These are phyloP conservation scores for Medauroidea extradentata DNA, from an alignment of 1,140 invertebrate species.

Conservation along the genomic window DNA sequence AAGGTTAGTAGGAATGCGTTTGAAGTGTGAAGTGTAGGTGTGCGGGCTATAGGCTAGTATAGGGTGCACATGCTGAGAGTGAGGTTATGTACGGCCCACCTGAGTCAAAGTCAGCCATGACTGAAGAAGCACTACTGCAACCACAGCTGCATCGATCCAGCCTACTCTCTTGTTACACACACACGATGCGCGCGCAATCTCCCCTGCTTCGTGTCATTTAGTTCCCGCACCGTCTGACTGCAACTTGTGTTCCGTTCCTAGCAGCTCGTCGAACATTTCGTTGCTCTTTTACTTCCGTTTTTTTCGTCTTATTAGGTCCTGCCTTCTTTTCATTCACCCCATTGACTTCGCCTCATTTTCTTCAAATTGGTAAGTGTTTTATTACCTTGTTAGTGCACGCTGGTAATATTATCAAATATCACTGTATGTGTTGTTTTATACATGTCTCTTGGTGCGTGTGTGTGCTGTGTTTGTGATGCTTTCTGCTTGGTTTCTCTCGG, in stretches of 20 bases:
- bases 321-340: constrained; percentile 18
- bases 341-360: constrained; percentile 17
- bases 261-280: constrained; percentile 19
- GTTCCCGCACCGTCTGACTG: constrained; percentile 21
- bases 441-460: neutral
- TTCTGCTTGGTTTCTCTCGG: no score
- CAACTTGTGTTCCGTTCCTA: constrained; percentile 20
- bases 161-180: neutral
- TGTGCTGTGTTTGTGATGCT: neutral
- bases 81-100: no score
- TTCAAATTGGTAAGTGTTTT: constrained; percentile 20
- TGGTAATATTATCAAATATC: neutral
- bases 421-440: neutral
- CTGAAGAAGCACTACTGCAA: no score
- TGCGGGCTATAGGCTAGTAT: no score
- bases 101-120: no score
- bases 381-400: no score
- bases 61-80: no score
- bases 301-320: constrained; percentile 18
- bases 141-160: no score
- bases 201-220: constrained; percentile 16
- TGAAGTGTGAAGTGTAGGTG: no score
- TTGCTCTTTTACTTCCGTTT: constrained; percentile 20
- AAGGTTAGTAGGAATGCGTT: no score
- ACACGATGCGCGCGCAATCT: neutral